phyloP scores from a whole-genome alignment of 2,797 vertebrate species.

The Pseudochirops cupreus region DNA sequence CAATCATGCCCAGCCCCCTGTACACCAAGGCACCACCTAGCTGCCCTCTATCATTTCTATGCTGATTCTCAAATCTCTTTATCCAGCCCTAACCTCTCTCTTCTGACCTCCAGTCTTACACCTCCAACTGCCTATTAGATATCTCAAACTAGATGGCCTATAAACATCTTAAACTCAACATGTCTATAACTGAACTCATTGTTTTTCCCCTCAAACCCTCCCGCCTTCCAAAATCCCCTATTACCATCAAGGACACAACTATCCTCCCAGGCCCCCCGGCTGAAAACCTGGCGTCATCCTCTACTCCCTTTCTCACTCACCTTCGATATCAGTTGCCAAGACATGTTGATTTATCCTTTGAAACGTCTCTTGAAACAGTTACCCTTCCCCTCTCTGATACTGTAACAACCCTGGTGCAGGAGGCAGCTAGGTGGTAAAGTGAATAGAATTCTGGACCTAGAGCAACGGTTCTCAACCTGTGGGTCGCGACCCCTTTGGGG shows the following conservation, averaged over 20 bases:
- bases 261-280: not conserved
- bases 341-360: not conserved
- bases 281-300: not conserved
- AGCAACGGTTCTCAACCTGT: no score
- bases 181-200: not conserved
- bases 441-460: not conserved
- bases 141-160: not conserved
- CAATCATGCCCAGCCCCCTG: not conserved
- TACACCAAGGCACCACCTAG: no score
- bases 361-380: not conserved
- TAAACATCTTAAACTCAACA: not conserved
- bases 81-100: not conserved
- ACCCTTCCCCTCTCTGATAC: not conserved
- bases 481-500: no score
- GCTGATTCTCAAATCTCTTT: not conserved
- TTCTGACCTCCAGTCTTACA: not conserved
- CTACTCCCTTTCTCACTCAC: not conserved
- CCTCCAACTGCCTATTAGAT: not conserved
- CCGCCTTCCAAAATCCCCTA: not conserved
- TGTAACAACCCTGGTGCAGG: not conserved
- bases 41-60: not conserved
- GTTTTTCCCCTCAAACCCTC: not conserved
- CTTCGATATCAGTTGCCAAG: not conserved
- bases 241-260: not conserved
- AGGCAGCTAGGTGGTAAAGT: not conserved